Conservation (phyloP, 1,140 invertebrate genomes). For the Drosophila gunungcola region DNA sequence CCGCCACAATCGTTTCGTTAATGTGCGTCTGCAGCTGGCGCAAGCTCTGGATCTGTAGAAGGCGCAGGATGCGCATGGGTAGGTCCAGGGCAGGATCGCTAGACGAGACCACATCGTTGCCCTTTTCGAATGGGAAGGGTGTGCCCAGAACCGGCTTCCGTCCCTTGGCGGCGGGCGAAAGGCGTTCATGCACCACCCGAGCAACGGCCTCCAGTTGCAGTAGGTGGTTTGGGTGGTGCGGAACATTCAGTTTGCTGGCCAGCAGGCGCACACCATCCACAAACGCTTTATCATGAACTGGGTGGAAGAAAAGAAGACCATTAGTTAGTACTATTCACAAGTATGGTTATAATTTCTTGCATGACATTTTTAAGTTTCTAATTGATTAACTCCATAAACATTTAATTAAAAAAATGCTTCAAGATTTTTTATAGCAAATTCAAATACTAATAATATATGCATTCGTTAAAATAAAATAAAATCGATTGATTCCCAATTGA, state of each 20-base stretch:
- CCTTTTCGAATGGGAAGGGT: conserved; percentile 88
- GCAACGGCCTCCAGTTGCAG: conserved; percentile 91
- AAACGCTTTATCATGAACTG: conserved; percentile 94
- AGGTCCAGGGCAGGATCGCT: conserved; percentile 89
- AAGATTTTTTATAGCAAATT: too few species aligned
- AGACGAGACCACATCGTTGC: conserved; percentile 83
- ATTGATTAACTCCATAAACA: too few species aligned
- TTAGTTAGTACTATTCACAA: not conserved
- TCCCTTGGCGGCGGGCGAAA: conserved; percentile 89
- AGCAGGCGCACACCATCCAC: conserved; percentile 91
- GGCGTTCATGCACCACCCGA: conserved; percentile 88
- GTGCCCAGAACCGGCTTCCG: conserved; percentile 89
- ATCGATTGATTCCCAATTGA: not conserved
- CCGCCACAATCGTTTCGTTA: conserved; percentile 96
- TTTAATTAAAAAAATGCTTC: too few species aligned
- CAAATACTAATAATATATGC: too few species aligned
- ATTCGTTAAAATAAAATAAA: too few species aligned
- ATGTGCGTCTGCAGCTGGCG: conserved; percentile 96
- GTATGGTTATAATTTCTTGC: too few species aligned
- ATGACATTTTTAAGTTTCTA: too few species aligned
- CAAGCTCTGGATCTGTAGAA: conserved; percentile 96
- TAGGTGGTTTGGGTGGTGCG: conserved; percentile 92
- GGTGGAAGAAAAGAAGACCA: conserved; percentile 25
- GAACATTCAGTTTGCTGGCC: conserved; percentile 91
- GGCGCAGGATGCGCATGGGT: conserved; percentile 92